Percentiles rank a stretch among this genome's conserved stretches.
phyloP scores from a whole-genome alignment of 2,888 invertebrate genomes.

The Phengaris arion region DNA sequence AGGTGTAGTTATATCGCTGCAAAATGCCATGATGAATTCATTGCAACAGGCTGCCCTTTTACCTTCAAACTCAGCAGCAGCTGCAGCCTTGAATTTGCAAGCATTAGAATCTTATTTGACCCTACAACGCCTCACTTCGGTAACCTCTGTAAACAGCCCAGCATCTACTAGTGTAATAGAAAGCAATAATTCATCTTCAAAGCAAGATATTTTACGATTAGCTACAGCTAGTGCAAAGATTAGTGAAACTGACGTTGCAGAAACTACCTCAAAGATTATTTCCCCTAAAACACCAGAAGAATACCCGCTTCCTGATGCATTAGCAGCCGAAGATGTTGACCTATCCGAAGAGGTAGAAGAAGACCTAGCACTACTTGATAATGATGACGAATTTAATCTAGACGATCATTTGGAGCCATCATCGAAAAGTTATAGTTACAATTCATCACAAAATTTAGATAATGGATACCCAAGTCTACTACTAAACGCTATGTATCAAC shows the following conservation, averaged over 20 bases:
- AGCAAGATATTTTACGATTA: slow-evolving; percentile 84
- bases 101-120: slow-evolving; percentile 92
- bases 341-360: slow-evolving; percentile 86
- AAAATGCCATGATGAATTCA: slow-evolving; percentile 91
- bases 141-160: slow-evolving; percentile 76
- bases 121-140: slow-evolving; percentile 87
- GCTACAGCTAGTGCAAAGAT: slow-evolving; percentile 79
- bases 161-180: slow-evolving; percentile 53
- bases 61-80: slow-evolving; percentile 90
- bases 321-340: slow-evolving; percentile 82
- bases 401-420: slow-evolving; percentile 76
- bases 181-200: slow-evolving; percentile 68
- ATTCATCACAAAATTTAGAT: slow-evolving; percentile 80
- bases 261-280: slow-evolving; percentile 60
- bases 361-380: slow-evolving; percentile 86
- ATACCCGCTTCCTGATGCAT: slow-evolving; percentile 72
- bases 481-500: slow-evolving; percentile 84
- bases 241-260: slow-evolving; percentile 65
- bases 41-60: slow-evolving; percentile 90
- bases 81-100: slow-evolving; percentile 90
- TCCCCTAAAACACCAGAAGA: slow-evolving; percentile 75
- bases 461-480: slow-evolving; percentile 85
- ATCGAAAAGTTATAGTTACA: slow-evolving; percentile 65
- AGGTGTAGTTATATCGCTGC: slow-evolving; percentile 88
- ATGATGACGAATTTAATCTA: slow-evolving; percentile 85